These are phyloP conservation scores for Anoplius nigerrimus DNA, from an alignment of 2,888 invertebrate species.

Conservation along the genomic window DNA sequence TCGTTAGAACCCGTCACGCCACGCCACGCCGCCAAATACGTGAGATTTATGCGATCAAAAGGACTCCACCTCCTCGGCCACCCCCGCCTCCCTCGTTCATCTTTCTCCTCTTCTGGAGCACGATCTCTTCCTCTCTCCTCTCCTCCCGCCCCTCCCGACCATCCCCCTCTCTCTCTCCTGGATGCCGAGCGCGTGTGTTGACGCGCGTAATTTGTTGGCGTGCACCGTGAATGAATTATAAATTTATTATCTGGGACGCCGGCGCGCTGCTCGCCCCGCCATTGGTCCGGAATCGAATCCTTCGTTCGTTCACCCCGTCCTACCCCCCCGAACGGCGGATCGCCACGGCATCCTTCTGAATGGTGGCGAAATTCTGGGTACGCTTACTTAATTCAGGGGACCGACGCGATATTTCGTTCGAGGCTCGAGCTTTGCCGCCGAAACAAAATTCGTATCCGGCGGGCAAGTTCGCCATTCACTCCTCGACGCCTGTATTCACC, in stretches of 20 bases:
- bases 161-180: constrained; percentile 2
- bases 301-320: too few species aligned
- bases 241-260: constrained; percentile 60
- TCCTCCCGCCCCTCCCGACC: neutral
- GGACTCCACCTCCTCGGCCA: constrained; percentile 26
- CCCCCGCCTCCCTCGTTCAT: constrained; percentile 32
- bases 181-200: constrained; percentile 34
- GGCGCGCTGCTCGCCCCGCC: constrained; percentile 4
- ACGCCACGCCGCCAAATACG: constrained; percentile 71
- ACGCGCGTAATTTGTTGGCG: constrained; percentile 67
- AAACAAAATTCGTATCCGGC: too few species aligned
- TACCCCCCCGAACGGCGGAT: neutral
- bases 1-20: constrained; percentile 73
- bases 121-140: constrained; percentile 2
- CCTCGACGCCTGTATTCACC: too few species aligned
- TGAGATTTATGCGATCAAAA: constrained; percentile 68
- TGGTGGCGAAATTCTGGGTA: too few species aligned
- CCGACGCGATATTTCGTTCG: too few species aligned
- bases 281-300: neutral
- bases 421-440: too few species aligned
- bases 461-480: too few species aligned
- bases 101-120: constrained; percentile 12
- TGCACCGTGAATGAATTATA: constrained; percentile 65
- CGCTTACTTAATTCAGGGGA: too few species aligned
- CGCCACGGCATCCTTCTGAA: too few species aligned